Conservation (phyloP, 2,113 vertebrate species). For the Smithornis capensis region DNA sequence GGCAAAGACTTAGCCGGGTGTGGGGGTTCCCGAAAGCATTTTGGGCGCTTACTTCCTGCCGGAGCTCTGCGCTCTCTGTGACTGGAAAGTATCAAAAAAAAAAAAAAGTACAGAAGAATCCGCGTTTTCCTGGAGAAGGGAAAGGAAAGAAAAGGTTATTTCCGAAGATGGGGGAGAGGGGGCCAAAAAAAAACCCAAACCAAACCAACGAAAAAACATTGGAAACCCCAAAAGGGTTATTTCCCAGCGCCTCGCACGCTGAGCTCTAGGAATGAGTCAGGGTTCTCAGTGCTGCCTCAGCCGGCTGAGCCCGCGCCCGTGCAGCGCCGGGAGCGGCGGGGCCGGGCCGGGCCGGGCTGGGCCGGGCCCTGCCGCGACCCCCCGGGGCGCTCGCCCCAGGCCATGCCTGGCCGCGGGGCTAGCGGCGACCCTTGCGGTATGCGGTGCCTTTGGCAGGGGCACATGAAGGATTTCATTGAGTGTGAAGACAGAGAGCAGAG, state of each 20-base stretch:
- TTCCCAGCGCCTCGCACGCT: neutral
- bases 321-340: neutral
- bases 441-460: slow-evolving; percentile 79
- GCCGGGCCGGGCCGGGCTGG: neutral
- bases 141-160: neutral
- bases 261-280: neutral
- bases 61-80: neutral
- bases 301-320: neutral
- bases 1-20: neutral
- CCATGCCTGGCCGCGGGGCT: slow-evolving; percentile 33
- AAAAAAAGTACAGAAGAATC: neutral
- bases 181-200: neutral
- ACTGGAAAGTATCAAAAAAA: neutral
- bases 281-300: slow-evolving; percentile 14
- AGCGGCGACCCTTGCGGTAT: slow-evolving; percentile 71
- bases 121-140: neutral
- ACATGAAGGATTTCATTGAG: slow-evolving; percentile 86
- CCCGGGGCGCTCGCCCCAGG: neutral
- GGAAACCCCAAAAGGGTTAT: neutral
- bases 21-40: neutral
- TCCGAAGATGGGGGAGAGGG: neutral
- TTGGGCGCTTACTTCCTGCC: slow-evolving; percentile 8
- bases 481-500: slow-evolving; percentile 87
- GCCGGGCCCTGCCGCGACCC: neutral
- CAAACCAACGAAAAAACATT: neutral